phyloP scores from a whole-genome alignment of 2,113 vertebrate genomes.

The Actenoides lindsayi region DNA sequence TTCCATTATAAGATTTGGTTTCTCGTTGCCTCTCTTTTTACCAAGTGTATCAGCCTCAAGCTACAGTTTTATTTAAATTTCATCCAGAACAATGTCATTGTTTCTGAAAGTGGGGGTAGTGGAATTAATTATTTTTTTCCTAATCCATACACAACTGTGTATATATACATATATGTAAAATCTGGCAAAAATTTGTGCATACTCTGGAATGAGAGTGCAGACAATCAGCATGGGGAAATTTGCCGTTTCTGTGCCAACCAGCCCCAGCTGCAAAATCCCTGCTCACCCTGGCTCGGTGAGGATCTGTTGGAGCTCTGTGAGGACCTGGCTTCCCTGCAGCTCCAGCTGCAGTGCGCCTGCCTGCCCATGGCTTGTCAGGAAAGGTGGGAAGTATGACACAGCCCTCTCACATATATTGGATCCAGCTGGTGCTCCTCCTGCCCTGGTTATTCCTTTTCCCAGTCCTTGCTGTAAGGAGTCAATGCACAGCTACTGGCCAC shows the following conservation, averaged over 20 bases:
- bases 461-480: background rate
- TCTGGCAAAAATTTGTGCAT: background rate
- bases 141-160: background rate
- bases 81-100: background rate
- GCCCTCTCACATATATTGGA: background rate
- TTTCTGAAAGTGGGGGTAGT: background rate
- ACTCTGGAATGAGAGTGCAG: background rate
- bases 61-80: background rate
- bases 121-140: background rate
- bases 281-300: background rate
- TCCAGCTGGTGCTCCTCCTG: background rate
- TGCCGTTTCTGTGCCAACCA: background rate
- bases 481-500: background rate
- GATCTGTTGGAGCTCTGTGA: background rate
- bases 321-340: background rate
- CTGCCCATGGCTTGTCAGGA: fast-evolving
- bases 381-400: background rate
- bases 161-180: background rate
- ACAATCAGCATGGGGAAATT: background rate
- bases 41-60: background rate
- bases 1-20: background rate
- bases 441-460: background rate
- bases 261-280: background rate
- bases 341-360: background rate
- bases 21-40: background rate